These are phyloP conservation scores for Yponomeuta malinellus DNA, from an alignment of 2,888 invertebrate genomes.

Conservation along the genomic window DNA sequence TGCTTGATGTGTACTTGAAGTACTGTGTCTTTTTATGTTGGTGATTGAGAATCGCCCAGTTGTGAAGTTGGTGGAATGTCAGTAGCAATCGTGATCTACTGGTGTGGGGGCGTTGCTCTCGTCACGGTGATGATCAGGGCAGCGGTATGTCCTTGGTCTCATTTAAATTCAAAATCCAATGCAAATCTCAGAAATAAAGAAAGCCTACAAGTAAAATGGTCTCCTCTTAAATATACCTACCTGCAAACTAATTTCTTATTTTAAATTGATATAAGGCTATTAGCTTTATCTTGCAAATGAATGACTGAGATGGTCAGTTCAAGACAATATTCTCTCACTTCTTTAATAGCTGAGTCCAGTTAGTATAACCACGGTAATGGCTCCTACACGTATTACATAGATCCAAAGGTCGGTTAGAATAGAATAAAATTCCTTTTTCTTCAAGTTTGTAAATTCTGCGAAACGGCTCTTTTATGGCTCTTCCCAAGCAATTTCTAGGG, in stretches of 20 bases:
- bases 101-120: constrained; percentile 62
- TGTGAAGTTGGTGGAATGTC: constrained; percentile 47
- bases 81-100: constrained; percentile 46
- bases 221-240: no score
- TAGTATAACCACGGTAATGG: background rate
- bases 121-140: constrained; percentile 19
- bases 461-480: background rate
- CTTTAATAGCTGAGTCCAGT: no score
- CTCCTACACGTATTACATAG: background rate
- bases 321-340: no score
- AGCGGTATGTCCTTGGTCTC: background rate
- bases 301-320: no score
- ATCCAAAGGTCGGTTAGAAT: background rate
- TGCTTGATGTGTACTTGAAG: no score
- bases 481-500: background rate
- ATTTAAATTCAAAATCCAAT: background rate
- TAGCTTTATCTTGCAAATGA: no score
- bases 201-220: no score
- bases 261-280: no score
- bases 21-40: no score
- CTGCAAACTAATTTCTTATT: no score
- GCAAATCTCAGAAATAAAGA: background rate
- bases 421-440: background rate
- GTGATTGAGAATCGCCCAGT: constrained; percentile 19
- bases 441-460: background rate